Conservation (phyloP, 2,888 invertebrate genomes). For the Liodrosophila aerea region DNA sequence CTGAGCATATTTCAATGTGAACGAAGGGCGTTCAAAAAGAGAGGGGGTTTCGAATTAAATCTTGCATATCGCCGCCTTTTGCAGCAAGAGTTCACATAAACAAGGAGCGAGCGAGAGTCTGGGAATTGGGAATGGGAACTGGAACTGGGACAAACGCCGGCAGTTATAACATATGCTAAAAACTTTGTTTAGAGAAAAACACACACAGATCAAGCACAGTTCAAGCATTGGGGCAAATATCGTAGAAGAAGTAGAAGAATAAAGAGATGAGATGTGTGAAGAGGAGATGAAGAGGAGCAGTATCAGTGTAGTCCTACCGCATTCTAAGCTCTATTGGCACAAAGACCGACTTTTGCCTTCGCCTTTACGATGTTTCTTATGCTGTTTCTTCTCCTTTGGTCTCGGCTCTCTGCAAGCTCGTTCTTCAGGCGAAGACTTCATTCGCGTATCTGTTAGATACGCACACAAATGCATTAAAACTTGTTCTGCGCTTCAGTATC, state of each 20-base stretch:
- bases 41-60: constrained; percentile 73
- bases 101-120: background rate
- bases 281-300: constrained; percentile 5
- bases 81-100: constrained; percentile 36
- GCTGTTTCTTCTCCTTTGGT: background rate
- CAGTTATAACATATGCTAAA: constrained; percentile 34
- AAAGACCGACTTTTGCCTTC: constrained; percentile 77
- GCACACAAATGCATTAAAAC: constrained; percentile 64
- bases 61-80: constrained; percentile 71
- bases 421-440: constrained; percentile 34
- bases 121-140: constrained; percentile 6
- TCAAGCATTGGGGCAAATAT: constrained; percentile 24
- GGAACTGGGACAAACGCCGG: constrained; percentile 28
- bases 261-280: background rate
- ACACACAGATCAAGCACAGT: constrained; percentile 23
- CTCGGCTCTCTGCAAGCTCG: constrained; percentile 15
- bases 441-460: constrained; percentile 69
- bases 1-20: no score
- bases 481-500: constrained; percentile 45
- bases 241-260: constrained; percentile 4
- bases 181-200: constrained; percentile 50
- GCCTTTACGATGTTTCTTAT: constrained; percentile 18
- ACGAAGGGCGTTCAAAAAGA: no score
- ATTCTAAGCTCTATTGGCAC: constrained; percentile 79
- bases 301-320: constrained; percentile 60